phyloP scores from a whole-genome alignment of 2,888 invertebrate genomes.

The Stegophylla sp. region DNA sequence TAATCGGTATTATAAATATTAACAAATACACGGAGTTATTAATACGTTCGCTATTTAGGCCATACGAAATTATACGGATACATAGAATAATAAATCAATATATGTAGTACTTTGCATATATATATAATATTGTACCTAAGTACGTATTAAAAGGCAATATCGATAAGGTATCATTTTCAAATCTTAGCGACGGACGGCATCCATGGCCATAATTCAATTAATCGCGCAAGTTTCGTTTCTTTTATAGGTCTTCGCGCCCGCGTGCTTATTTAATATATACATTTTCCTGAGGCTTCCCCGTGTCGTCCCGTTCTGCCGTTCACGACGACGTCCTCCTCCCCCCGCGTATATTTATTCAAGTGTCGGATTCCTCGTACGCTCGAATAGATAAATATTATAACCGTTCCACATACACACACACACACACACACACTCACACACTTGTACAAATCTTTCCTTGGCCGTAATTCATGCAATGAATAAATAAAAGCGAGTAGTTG shows the following conservation, averaged over 20 bases:
- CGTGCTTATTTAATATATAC: slow-evolving; percentile 3
- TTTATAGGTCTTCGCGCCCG: slow-evolving; percentile 45
- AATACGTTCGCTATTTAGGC: too few species aligned
- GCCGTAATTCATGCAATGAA: background rate
- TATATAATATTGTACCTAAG: background rate
- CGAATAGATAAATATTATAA: slow-evolving; percentile 1
- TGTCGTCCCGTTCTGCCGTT: background rate
- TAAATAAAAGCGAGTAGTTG: background rate
- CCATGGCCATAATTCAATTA: slow-evolving; percentile 41
- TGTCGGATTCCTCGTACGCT: slow-evolving; percentile 23
- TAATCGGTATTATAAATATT: too few species aligned
- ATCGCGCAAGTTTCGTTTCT: slow-evolving; percentile 38
- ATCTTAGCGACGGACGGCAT: slow-evolving; percentile 19
- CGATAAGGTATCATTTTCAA: slow-evolving; percentile 48
- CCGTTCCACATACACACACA: too few species aligned
- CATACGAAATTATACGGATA: too few species aligned
- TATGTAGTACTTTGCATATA: too few species aligned
- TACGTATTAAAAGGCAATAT: background rate
- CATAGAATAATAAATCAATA: too few species aligned
- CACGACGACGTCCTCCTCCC: too few species aligned
- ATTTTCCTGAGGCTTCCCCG: slow-evolving; percentile 47
- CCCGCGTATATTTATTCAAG: slow-evolving; percentile 23
- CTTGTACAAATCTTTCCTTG: slow-evolving; percentile 35
- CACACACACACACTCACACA: background rate
- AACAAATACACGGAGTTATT: too few species aligned